These are phyloP conservation scores for Mastomys coucha DNA, from an alignment of 2,113 vertebrate genomes.

Conservation along the genomic window DNA sequence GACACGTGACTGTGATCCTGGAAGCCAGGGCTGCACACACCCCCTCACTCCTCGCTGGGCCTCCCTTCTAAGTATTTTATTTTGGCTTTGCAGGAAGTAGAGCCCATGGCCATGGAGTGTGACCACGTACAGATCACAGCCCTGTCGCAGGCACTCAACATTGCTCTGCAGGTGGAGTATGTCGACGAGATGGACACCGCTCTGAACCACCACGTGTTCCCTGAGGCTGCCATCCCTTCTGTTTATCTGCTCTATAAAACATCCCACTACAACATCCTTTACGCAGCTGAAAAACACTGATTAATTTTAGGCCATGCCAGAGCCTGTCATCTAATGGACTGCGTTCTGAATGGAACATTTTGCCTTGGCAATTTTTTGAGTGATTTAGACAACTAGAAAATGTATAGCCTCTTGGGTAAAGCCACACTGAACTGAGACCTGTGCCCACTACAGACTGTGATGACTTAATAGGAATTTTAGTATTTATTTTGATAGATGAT, in stretches of 20 bases:
- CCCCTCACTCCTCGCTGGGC: not conserved
- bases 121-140: slow-evolving; percentile 91
- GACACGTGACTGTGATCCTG: not conserved
- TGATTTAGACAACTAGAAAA: slow-evolving; percentile 61
- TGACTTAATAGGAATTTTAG: slow-evolving; percentile 16
- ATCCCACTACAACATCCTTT: slow-evolving; percentile 90
- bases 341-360: slow-evolving; percentile 73
- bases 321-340: slow-evolving; percentile 74
- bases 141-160: slow-evolving; percentile 88
- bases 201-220: slow-evolving; percentile 88
- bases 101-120: slow-evolving; percentile 89
- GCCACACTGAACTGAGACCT: slow-evolving; percentile 39
- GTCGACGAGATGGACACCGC: slow-evolving; percentile 83
- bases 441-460: not conserved
- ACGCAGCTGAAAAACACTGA: slow-evolving; percentile 76
- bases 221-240: slow-evolving; percentile 86
- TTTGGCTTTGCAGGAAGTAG: slow-evolving; percentile 86
- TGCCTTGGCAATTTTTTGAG: slow-evolving; percentile 68
- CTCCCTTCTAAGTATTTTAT: not conserved
- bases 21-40: not conserved
- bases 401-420: slow-evolving; percentile 41
- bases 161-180: slow-evolving; percentile 87
- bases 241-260: slow-evolving; percentile 88
- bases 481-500: slow-evolving; percentile 66
- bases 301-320: slow-evolving; percentile 62